phyloP scores from a whole-genome alignment of 1,140 invertebrate species.

The Berghia stephanieae region DNA sequence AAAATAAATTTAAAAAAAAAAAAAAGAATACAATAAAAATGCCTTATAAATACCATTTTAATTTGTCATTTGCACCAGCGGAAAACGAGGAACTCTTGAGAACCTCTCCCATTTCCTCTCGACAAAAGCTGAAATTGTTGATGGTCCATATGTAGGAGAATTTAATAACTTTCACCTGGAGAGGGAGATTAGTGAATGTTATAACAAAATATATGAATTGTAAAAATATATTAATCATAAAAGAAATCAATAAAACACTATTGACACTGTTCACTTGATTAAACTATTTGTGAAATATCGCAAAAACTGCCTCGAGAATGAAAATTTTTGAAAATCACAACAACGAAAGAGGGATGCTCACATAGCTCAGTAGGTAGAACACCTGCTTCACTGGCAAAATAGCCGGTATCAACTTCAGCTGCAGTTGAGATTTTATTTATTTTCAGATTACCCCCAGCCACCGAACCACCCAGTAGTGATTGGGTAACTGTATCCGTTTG shows the following conservation, averaged over 20 bases:
- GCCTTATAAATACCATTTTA: constrained; percentile 86
- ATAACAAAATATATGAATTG: not conserved
- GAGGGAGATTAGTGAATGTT: not conserved
- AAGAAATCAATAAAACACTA: not conserved
- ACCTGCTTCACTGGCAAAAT: too few relatives aligned
- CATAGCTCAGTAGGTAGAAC: too few relatives aligned
- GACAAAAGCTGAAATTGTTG: constrained; percentile 97
- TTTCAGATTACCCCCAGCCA: too few relatives aligned
- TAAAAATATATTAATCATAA: not conserved
- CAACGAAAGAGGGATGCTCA: too few relatives aligned
- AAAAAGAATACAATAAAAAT: constrained; percentile 10
- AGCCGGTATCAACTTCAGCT: too few relatives aligned
- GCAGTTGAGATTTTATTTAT: too few relatives aligned
- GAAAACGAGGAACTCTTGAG: constrained; percentile 99
- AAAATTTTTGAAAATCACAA: too few relatives aligned
- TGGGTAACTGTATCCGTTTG: too few relatives aligned
- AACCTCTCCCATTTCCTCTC: constrained; percentile 99
- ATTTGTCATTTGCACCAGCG: constrained; percentile 97
- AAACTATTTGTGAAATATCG: not conserved
- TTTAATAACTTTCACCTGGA: constrained; percentile 99
- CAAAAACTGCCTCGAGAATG: not conserved
- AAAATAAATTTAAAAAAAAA: constrained; percentile 13
- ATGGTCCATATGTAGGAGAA: constrained; percentile 99
- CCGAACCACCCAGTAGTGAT: too few relatives aligned
- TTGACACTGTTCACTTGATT: not conserved